Conservation (phyloP, 2,113 vertebrate genomes). For the Calidris pugnax region DNA sequence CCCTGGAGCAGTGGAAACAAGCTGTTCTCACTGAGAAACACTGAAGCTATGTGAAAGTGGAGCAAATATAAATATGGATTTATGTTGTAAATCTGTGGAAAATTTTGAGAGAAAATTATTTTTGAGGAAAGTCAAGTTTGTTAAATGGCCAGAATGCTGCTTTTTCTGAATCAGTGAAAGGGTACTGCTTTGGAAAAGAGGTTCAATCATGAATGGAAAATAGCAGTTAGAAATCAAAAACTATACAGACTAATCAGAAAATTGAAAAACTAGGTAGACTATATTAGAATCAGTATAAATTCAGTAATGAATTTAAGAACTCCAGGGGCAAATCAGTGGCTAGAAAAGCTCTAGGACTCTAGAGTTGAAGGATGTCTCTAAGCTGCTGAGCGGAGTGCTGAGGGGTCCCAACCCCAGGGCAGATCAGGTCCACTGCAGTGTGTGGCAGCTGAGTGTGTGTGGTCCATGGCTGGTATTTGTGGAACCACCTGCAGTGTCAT, state of each 20-base stretch:
- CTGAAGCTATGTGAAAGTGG: not conserved
- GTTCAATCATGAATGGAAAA: not conserved
- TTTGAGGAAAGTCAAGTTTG: not conserved
- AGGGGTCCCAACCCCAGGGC: too few species aligned
- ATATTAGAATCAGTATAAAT: not conserved
- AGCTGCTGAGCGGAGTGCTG: not conserved
- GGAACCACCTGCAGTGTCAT: not conserved
- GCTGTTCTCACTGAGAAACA: not conserved
- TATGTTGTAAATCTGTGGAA: not conserved
- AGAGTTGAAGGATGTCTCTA: not conserved
- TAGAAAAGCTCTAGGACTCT: not conserved
- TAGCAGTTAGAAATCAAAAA: not conserved
- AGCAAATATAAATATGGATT: not conserved
- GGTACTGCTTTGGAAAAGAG: not conserved
- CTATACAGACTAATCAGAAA: not conserved
- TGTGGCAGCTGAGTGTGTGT: not conserved
- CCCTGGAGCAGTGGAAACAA: not conserved
- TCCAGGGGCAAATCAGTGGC: not conserved
- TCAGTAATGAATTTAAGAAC: not conserved
- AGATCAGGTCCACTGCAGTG: too few species aligned
- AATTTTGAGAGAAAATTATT: not conserved
- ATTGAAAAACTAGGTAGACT: not conserved
- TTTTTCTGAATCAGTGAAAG: not conserved
- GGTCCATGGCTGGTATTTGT: fast-evolving
- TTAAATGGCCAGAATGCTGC: not conserved